Conservation (phyloP, 2,113 vertebrate genomes). For the Silurus asotus region DNA sequence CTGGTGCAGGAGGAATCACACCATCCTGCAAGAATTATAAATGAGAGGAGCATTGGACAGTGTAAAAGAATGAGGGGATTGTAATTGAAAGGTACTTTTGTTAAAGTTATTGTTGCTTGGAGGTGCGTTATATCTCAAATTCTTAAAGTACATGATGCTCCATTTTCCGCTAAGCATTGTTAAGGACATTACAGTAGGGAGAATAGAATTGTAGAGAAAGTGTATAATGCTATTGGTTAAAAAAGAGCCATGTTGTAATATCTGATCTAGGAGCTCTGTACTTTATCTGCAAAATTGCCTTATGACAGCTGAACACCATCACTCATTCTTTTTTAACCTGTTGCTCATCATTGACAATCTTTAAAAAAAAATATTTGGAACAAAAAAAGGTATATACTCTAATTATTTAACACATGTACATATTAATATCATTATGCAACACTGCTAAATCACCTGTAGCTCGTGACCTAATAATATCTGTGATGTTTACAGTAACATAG, state of each 20-base stretch:
- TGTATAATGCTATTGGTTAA: background rate
- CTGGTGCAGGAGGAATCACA: constrained; percentile 59
- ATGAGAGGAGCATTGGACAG: background rate
- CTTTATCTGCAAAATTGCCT: background rate
- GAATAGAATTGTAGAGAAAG: background rate
- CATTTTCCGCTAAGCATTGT: background rate
- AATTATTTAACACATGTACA: background rate
- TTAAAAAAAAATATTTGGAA: background rate
- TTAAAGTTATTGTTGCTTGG: background rate
- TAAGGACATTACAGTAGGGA: background rate
- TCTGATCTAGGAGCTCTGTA: background rate
- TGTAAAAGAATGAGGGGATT: background rate
- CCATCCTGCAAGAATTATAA: constrained; percentile 50
- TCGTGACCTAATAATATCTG: background rate
- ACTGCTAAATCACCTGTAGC: background rate
- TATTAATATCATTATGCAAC: background rate
- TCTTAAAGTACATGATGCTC: background rate
- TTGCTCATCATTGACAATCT: background rate
- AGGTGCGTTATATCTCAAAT: background rate
- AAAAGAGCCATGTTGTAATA: background rate
- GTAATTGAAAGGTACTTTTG: background rate
- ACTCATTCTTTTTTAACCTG: background rate
- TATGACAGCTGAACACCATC: background rate
- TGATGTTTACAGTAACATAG: background rate
- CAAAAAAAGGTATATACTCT: background rate